Base-by-base conservation (phyloP, 2,888 invertebrate genomes). In the Zhengitettix transpicula region DNA sequence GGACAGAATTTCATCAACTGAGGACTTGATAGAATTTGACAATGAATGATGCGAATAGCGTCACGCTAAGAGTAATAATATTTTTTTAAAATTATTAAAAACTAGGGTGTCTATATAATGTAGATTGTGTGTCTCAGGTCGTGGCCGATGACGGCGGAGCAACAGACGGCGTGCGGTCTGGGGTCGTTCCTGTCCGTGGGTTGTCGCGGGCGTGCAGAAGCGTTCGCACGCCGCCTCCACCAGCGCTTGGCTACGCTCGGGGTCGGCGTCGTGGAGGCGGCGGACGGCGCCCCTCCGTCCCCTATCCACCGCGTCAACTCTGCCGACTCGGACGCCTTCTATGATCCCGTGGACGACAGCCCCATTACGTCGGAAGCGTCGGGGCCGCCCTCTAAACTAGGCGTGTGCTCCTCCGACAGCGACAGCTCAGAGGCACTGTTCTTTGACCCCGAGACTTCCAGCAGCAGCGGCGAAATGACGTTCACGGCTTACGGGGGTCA, bases 171-270 rank as follows among this genome's bases (percentile, higher is more conserved):
- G 77, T 83, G 84, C 74, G 82, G 84, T 69, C 75, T 85, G 69
- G 79, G 81, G 69, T 82, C 84, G 66, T 75, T 85, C 66, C 75
- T 85, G 75, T 83, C 85, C 70, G 84, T 85, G 81, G 87, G 86
- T 72, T 89, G 88, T 72, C 81, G 87, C 62, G 85, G 85, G 61
- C 80, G 86, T 60, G 88, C 89, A 60, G 89, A 88, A 71, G 85
- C 87, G 61, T 89, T 89, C 73, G 89, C 89, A 65, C 79, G 85
- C 62, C 83, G 84, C 69, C 76, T 89, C 64, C 87, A 88, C 70
- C 83, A 83, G 60, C 83, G 87, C 64, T 75, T 89, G 66, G 81
- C 83, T 66, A 82, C 84, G 64, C 78, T 89, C 65, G 85, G 86
- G 12, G 28, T 61, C 44, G 63, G 61, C 40, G 58, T 53, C 41